Percentiles rank a stretch among this genome's conserved stretches.
Conservation (phyloP, 1,140 invertebrate species). For the Orchestia grillus region DNA sequence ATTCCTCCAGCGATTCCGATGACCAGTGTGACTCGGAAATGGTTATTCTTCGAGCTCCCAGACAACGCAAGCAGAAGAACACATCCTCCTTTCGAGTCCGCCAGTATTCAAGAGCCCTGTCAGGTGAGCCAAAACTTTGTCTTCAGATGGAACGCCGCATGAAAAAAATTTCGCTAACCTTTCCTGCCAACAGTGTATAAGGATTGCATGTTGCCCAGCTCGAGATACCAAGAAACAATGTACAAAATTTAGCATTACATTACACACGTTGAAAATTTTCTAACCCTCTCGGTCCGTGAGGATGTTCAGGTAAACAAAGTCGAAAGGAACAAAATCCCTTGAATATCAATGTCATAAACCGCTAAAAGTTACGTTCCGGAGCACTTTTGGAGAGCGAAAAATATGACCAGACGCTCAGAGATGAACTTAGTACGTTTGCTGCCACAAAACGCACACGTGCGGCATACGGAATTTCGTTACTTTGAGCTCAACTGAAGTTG, state of each 20-base stretch:
- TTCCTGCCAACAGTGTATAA: too few relatives aligned
- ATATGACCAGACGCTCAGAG: too few relatives aligned
- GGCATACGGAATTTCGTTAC: too few relatives aligned
- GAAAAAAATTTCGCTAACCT: not conserved
- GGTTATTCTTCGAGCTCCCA: slow-evolving; percentile 71
- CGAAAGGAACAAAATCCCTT: too few relatives aligned
- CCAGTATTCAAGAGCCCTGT: not conserved
- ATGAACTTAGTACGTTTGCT: too few relatives aligned
- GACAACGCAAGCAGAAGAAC: slow-evolving; percentile 68
- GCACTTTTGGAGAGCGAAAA: too few relatives aligned
- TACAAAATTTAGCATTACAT: not conserved
- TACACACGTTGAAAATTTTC: not conserved
- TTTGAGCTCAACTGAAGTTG: too few relatives aligned
- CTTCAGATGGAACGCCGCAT: not conserved
- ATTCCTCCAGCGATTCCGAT: slow-evolving; percentile 77
- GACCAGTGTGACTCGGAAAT: slow-evolving; percentile 76
- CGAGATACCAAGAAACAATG: not conserved
- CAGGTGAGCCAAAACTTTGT: not conserved
- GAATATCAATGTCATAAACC: too few relatives aligned
- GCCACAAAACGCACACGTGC: too few relatives aligned
- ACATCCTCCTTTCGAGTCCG: slow-evolving; percentile 14
- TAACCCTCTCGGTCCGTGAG: not conserved
- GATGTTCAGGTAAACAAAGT: too few relatives aligned
- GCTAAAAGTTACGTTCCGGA: too few relatives aligned
- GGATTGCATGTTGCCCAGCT: not conserved